Base-by-base conservation (phyloP, 30 jellyfish, hydroid and myxozoan genomes). In the Chrysaora quinquecirrha region DNA sequence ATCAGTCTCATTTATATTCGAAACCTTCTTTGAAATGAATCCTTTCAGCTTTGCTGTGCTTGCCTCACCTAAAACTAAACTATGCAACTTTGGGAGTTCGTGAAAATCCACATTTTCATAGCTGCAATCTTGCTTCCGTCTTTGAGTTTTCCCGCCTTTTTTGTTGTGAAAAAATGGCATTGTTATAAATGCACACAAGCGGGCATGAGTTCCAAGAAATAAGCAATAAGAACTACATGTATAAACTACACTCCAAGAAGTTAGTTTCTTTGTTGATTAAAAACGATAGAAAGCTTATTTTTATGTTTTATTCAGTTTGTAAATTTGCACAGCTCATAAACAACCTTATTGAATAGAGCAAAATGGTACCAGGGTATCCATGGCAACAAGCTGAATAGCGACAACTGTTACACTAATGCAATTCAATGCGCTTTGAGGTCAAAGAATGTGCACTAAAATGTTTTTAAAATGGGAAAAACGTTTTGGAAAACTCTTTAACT, bases 81-180 rank as follows among this genome's bases (percentile, higher is more conserved):
- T 80, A 74, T 80, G 90, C 47, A 80, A 43, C 23, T 21, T 21
- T 10, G 90, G 90, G 14, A 80, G 90, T 16, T 80, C 83, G 25
- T 28, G 64, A 22, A 14, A 75, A 25, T 63, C 43, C 21, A 80
- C 50, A 33, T 31, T 43, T 31, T 80, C 90, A 34, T 80, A 80
- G 30, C 90, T 80, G 90, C 90, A 80, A 25, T 66, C 90, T 48
- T 79, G 48, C 30, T 29, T 80, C 30, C 48, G 67, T 31, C 25
- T 64, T 78, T 80, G 48, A 67, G 65, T 35, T 66, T 80, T 80
- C 90, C 83, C 90, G 90, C 90, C 90, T 48, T 64, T 64, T 67
- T 64, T 64, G 24, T 22, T 18, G 50, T 52, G 68, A 9, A 65
- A 80, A 34, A 80, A 32, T 11, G 90, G 90, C 90, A 80, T 80